A percentile compares a stretch with the other conserved stretches of the same genome.
Conservation (phyloP, 2,113 vertebrate genomes). For the Nycticebus coucang region DNA sequence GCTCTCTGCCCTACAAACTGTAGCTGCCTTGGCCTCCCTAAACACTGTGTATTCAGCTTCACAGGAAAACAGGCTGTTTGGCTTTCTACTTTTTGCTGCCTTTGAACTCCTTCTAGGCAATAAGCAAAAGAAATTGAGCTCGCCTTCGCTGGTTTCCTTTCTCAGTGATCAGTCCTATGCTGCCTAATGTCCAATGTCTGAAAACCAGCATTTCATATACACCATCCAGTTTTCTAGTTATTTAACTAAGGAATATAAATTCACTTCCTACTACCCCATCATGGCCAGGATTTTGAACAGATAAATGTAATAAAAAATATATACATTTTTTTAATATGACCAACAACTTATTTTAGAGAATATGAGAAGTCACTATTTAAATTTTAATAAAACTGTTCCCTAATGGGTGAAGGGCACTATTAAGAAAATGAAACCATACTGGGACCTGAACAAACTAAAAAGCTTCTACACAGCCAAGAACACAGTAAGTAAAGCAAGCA, state of each 20-base stretch:
- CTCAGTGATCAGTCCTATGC: not conserved
- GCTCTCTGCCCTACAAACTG: too few species aligned
- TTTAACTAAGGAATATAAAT: not conserved
- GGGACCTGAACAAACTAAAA: too few species aligned
- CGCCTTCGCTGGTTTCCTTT: not conserved
- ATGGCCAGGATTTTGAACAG: not conserved
- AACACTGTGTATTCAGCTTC: not conserved
- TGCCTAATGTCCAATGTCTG: not conserved
- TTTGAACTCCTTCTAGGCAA: not conserved
- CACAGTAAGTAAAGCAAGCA: too few species aligned
- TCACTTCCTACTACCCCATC: not conserved
- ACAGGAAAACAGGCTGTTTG: not conserved
- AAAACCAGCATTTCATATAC: not conserved
- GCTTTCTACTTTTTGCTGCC: not conserved
- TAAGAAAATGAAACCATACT: not conserved
- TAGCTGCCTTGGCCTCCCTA: not conserved
- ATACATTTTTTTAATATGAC: conserved; percentile 1
- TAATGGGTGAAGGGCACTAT: not conserved
- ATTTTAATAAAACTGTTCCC: not conserved
- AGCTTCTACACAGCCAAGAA: too few species aligned
- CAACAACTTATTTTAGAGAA: not conserved
- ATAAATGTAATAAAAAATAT: not conserved
- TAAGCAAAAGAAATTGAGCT: not conserved
- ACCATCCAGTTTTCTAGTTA: not conserved
- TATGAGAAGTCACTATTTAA: not conserved